Evolutionary conservation across 2,888 invertebrate species (phyloP).

Genomic region (Sipha maydis): DNA sequence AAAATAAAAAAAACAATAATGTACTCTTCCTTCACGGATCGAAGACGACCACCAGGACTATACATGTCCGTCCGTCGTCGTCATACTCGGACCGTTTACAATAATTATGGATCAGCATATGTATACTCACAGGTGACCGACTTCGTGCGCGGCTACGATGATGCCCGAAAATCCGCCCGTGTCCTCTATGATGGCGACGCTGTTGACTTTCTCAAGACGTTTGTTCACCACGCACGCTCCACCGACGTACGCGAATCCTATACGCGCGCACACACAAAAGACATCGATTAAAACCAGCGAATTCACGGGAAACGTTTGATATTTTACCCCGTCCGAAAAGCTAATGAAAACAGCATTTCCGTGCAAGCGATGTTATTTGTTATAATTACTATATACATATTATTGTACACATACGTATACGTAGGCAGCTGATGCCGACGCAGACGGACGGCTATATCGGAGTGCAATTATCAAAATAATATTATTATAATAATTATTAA

Average conservation of each 20-base stretch:
- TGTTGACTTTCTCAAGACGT: slow-evolving; percentile 93
- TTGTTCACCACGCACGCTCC: slow-evolving; percentile 97
- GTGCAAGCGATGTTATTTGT: too few species aligned
- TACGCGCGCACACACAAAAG: neutral
- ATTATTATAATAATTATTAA: too few species aligned
- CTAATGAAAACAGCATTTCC: too few species aligned
- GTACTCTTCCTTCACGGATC: neutral
- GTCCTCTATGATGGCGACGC: slow-evolving; percentile 95
- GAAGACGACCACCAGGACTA: neutral
- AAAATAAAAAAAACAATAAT: neutral
- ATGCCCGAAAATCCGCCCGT: slow-evolving; percentile 96
- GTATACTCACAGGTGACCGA: slow-evolving; percentile 90
- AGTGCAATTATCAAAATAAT: neutral
- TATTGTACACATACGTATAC: too few species aligned
- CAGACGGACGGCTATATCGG: neutral
- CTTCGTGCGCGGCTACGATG: slow-evolving; percentile 96
- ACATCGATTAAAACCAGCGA: neutral
- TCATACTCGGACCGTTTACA: neutral
- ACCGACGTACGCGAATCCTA: slow-evolving; percentile 95
- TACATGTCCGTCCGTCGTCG: too few species aligned
- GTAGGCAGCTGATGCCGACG: too few species aligned
- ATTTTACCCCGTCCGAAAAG: neutral
- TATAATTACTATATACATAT: too few species aligned
- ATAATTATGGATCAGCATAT: neutral
- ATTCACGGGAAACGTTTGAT: neutral